Evolutionary conservation across 2,888 invertebrate genomes (phyloP).

Genomic region (Adela reaumurella): DNA sequence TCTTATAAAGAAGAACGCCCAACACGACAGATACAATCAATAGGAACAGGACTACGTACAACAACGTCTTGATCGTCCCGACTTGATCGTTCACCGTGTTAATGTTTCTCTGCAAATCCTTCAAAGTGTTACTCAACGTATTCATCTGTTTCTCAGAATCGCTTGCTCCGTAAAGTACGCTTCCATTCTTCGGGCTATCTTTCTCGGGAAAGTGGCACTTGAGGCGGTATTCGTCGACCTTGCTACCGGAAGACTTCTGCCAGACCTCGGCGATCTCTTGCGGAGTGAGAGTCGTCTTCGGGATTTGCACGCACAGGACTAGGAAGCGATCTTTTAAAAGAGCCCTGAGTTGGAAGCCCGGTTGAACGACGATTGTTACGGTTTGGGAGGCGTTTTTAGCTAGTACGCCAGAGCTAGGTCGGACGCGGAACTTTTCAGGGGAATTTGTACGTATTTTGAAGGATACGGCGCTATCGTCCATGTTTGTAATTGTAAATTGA

Average conservation of each 20-base stretch:
- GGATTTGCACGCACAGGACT: slow-evolving; percentile 74
- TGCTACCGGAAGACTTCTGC: slow-evolving; percentile 60
- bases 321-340: slow-evolving; percentile 82
- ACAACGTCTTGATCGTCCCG: slow-evolving; percentile 28
- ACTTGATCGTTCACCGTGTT: slow-evolving; percentile 27
- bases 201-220: slow-evolving; percentile 61
- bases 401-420: slow-evolving; percentile 80
- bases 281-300: slow-evolving; percentile 51
- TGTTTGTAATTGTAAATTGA: slow-evolving; percentile 66
- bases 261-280: slow-evolving; percentile 71
- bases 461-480: slow-evolving; percentile 47
- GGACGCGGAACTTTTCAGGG: slow-evolving; percentile 91
- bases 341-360: slow-evolving; percentile 65
- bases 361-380: slow-evolving; percentile 71
- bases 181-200: slow-evolving; percentile 31
- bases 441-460: slow-evolving; percentile 91
- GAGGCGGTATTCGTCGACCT: slow-evolving; percentile 69
- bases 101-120: slow-evolving; percentile 32
- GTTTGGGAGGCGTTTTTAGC: slow-evolving; percentile 59
- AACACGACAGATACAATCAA: slow-evolving; percentile 27
- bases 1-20: slow-evolving; percentile 30
- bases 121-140: slow-evolving; percentile 68
- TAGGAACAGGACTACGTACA: slow-evolving; percentile 28
- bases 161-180: slow-evolving; percentile 16
- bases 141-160: slow-evolving; percentile 63